phyloP scores from a whole-genome alignment of 2,113 vertebrate genomes.

The Sander lucioperca region DNA sequence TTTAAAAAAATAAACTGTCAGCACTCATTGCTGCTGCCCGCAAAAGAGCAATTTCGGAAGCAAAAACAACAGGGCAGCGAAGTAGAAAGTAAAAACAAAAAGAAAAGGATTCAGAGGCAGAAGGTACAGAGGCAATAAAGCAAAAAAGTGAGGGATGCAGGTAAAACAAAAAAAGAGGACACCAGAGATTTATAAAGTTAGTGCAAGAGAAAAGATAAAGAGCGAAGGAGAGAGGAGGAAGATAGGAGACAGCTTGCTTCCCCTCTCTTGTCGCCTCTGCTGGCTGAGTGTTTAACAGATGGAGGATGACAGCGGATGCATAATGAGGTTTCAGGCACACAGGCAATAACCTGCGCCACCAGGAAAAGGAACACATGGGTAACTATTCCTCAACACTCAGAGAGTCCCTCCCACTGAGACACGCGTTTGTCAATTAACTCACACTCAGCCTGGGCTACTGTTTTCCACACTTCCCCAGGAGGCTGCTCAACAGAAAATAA shows the following conservation, averaged over 20 bases:
- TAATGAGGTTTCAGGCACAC: slow-evolving; percentile 82
- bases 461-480: slow-evolving; percentile 29
- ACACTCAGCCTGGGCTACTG: slow-evolving; percentile 28
- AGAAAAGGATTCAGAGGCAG: neutral
- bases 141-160: neutral
- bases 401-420: slow-evolving; percentile 61
- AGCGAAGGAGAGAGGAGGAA: slow-evolving; percentile 36
- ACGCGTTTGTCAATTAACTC: slow-evolving; percentile 75
- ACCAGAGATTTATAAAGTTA: slow-evolving; percentile 19
- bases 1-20: neutral
- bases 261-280: slow-evolving; percentile 52
- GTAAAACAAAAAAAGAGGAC: slow-evolving; percentile 13
- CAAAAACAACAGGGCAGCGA: slow-evolving; percentile 12
- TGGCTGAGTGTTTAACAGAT: slow-evolving; percentile 82
- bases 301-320: slow-evolving; percentile 81
- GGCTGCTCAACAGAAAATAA: slow-evolving; percentile 25
- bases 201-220: slow-evolving; percentile 4
- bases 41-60: slow-evolving; percentile 27
- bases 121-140: slow-evolving; percentile 23
- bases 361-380: slow-evolving; percentile 82
- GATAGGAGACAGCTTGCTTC: slow-evolving; percentile 62
- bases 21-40: slow-evolving; percentile 4
- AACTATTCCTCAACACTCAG: slow-evolving; percentile 76
- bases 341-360: slow-evolving; percentile 77
- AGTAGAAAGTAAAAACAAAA: neutral